phyloP scores from a whole-genome alignment of 2,888 invertebrate genomes.

The Caenorhabditis japonica region DNA sequence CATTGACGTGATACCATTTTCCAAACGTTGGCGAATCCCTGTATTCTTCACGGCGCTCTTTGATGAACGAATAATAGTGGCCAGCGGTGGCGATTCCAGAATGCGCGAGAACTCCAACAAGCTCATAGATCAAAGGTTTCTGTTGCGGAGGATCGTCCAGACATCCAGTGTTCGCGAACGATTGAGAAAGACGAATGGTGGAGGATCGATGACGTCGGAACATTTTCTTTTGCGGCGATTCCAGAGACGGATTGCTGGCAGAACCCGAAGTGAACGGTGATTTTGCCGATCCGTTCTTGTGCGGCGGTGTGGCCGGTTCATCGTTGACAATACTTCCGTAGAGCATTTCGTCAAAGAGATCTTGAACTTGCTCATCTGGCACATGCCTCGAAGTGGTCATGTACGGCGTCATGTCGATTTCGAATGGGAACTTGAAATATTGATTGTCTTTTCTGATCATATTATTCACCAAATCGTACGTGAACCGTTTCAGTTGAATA shows the following conservation, averaged over 20 bases:
- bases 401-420: slow-evolving; percentile 62
- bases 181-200: slow-evolving; percentile 41
- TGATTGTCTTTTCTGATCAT: slow-evolving; percentile 80
- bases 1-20: slow-evolving; percentile 54
- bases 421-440: slow-evolving; percentile 80
- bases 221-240: slow-evolving; percentile 44
- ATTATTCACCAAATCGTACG: slow-evolving; percentile 80
- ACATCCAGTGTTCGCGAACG: slow-evolving; percentile 23
- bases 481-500: slow-evolving; percentile 81
- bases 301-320: slow-evolving; percentile 15
- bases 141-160: slow-evolving; percentile 17
- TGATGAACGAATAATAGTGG: slow-evolving; percentile 81
- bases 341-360: slow-evolving; percentile 54
- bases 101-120: slow-evolving; percentile 80
- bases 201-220: slow-evolving; percentile 54
- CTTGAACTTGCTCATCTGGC: slow-evolving; percentile 50
- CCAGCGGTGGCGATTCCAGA: slow-evolving; percentile 81
- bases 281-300: slow-evolving; percentile 26
- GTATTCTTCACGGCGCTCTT: slow-evolving; percentile 74
- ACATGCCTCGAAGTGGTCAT: slow-evolving; percentile 44
- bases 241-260: slow-evolving; percentile 34
- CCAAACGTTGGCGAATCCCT: slow-evolving; percentile 39
- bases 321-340: slow-evolving; percentile 21
- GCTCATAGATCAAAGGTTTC: slow-evolving; percentile 77
- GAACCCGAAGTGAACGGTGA: slow-evolving; percentile 16